Conservation (phyloP, 2,797 vertebrate species). For the Tapera naevia region DNA sequence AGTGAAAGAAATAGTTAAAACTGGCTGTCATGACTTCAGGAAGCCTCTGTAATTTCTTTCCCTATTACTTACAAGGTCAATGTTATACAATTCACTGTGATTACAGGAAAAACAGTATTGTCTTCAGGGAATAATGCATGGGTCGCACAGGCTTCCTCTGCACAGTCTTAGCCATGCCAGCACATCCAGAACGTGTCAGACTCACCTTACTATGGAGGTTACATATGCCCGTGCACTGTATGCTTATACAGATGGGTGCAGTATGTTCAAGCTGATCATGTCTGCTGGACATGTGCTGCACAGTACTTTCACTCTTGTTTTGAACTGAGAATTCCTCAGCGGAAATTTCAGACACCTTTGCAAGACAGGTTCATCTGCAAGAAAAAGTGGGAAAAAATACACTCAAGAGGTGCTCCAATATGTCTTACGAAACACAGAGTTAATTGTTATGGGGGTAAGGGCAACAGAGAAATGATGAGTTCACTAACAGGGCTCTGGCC, state of each 20-base stretch:
- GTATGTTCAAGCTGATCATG: not conserved
- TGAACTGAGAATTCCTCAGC: not conserved
- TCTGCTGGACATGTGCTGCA: fast-evolving
- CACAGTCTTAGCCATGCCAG: not conserved
- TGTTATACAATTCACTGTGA: not conserved
- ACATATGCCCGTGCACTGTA: fast-evolving
- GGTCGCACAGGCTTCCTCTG: not conserved
- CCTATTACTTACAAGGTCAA: not conserved
- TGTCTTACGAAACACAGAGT: fast-evolving
- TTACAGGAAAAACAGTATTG: fast-evolving
- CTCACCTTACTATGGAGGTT: not conserved
- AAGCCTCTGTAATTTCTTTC: not conserved
- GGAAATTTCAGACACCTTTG: not conserved
- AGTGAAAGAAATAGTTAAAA: not conserved
- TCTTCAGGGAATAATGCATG: not conserved
- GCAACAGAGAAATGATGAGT: not conserved
- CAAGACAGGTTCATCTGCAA: not conserved
- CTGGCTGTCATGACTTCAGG: not conserved
- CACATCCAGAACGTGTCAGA: not conserved
- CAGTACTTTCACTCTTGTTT: not conserved
- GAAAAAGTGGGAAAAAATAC: not conserved
- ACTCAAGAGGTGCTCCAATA: not conserved
- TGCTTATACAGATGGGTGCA: fast-evolving
- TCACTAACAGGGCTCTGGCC: not conserved
- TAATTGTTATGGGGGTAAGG: not conserved